Percentiles rank a stretch among this genome's conserved stretches.
Evolutionary conservation across 2,888 invertebrate species (phyloP).

Genomic region (Zhengitettix transpicula): DNA sequence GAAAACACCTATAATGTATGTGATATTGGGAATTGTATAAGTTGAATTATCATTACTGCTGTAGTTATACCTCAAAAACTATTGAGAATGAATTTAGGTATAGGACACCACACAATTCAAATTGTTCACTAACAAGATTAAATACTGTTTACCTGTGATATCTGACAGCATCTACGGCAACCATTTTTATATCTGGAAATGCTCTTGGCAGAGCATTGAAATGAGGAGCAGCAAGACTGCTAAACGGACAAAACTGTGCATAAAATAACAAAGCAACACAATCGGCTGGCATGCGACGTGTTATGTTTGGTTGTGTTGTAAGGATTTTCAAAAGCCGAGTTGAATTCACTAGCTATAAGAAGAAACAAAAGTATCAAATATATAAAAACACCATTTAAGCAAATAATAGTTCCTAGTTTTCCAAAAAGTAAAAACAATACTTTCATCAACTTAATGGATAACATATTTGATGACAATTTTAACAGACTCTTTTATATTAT

Average conservation of each 20-base stretch:
- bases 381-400: neutral
- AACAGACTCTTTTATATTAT: too few species aligned
- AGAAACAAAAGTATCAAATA: neutral
- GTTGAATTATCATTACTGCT: too few species aligned
- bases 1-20: neutral
- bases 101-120: neutral
- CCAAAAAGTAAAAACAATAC: neutral
- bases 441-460: too few species aligned
- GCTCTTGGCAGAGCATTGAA: slow-evolving; percentile 78
- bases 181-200: slow-evolving; percentile 72
- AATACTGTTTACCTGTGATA: slow-evolving; percentile 38
- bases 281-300: slow-evolving; percentile 41
- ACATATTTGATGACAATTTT: too few species aligned
- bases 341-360: slow-evolving; percentile 49
- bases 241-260: slow-evolving; percentile 78
- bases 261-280: slow-evolving; percentile 78
- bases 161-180: slow-evolving; percentile 77
- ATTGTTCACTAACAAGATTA: neutral
- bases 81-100: too few species aligned
- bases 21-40: too few species aligned
- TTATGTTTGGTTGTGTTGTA: slow-evolving; percentile 44
- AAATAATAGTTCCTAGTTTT: neutral
- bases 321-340: slow-evolving; percentile 49
- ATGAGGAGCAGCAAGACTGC: slow-evolving; percentile 75
- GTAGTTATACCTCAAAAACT: too few species aligned